Conservation (phyloP, 2,888 invertebrate genomes). For the Leptura quadrifasciata region DNA sequence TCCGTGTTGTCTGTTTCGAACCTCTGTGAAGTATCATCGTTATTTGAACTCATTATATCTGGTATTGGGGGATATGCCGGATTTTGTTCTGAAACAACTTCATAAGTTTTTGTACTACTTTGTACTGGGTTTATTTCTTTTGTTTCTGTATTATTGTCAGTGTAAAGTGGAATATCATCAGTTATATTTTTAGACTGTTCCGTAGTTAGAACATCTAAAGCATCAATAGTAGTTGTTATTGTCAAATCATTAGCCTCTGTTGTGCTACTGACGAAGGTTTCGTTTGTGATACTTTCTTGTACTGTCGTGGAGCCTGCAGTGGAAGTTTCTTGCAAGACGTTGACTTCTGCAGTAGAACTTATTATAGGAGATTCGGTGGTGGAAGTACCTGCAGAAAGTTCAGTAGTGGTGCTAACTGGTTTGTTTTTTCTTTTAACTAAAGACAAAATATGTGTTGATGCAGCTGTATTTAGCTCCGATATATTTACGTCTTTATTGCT, state of each 20-base stretch:
- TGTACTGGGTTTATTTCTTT: conserved; percentile 27
- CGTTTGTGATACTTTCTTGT: conserved; percentile 9
- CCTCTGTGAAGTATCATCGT: conserved; percentile 56
- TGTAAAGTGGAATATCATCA: conserved; percentile 11
- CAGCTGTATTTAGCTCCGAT: conserved; percentile 57
- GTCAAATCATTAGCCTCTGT: conserved; percentile 4
- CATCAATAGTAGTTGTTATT: conserved; percentile 23
- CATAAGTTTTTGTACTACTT: conserved; percentile 39
- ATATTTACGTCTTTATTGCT: conserved; percentile 34
- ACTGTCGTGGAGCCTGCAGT: conserved; percentile 27
- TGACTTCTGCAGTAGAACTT: conserved; percentile 41
- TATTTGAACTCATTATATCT: conserved; percentile 73
- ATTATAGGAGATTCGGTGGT: conserved; percentile 48
- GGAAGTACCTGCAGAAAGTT: conserved; percentile 40
- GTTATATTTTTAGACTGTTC: conserved; percentile 12
- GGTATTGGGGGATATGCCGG: conserved; percentile 76
- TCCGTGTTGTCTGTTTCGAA: conserved; percentile 56
- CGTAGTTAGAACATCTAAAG: conserved; percentile 17
- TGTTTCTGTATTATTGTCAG: neutral
- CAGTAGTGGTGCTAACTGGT: conserved; percentile 36
- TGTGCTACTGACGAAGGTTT: conserved; percentile 1
- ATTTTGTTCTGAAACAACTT: conserved; percentile 68
- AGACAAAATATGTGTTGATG: conserved; percentile 64
- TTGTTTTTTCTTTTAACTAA: conserved; percentile 62
- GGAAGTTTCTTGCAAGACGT: conserved; percentile 4